Base-by-base conservation (phyloP, 64 coral and sea anemone species). In the Montipora sp. region DNA sequence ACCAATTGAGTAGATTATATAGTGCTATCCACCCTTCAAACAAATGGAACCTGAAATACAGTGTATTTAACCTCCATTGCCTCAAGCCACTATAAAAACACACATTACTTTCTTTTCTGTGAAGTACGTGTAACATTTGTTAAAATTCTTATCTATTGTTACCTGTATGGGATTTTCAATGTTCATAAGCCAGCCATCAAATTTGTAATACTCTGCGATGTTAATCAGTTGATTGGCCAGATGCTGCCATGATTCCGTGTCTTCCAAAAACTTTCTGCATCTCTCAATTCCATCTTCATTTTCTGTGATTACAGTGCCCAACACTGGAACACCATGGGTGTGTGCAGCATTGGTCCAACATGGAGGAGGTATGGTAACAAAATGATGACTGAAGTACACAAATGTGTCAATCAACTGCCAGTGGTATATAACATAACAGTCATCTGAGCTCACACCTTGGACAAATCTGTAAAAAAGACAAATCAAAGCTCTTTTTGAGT, bases 151-250 rank as follows among this genome's bases (percentile, higher is more conserved):
- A 55, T 5, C 51, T 55, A 55, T 2, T 76, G 53, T 22, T 58
- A 99, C 97, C 97, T 99, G 97, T 63, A 99, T 99, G 18, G 92
- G 97, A 80, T 99, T 99, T 90, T 99, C 97, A 36, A 99, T 99
- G 59, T 99, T 99, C 27, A 99, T 50, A 43, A 99, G 68, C 97
- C 97, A 99, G 16, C 97, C 97, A 89, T 99, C 97, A 92, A 99
- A 99, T 59, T 77, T 89, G 84, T 99, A 99, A 89, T 99, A 99
- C 18, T 99, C 94, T 60, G 97, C 94, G 58, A 99, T 99, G 20
- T 92, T 67, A 49, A 96, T 94, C 15, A 99, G 73, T 49, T 99
- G 97, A 83, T 96, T 79, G 11, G 94, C 94, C 47, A 96, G 80
- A 22, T 59, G 76, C 61, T 88, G 50, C 22, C 36, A 89, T 50